Percentiles rank a stretch among this genome's conserved stretches.
Conservation (phyloP, 1,140 invertebrate species). For the Diabrotica undecimpunctata region DNA sequence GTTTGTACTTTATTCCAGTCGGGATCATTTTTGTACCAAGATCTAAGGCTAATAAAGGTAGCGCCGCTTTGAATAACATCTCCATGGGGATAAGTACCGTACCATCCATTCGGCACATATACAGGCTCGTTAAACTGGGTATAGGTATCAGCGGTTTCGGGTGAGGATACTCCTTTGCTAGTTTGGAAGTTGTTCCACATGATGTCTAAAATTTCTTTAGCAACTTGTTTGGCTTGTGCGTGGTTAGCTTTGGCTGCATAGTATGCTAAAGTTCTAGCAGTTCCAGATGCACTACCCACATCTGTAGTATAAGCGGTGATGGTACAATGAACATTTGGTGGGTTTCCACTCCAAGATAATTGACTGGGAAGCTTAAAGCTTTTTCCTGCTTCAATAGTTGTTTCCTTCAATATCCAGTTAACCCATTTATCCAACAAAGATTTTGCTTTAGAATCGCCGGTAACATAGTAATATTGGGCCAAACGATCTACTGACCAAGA, state of each 20-base stretch:
- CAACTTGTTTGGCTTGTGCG: constrained; percentile 13
- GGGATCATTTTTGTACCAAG: constrained; percentile 26
- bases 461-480: constrained; percentile 31
- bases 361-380: constrained; percentile 21
- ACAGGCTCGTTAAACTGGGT: constrained; percentile 24
- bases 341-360: constrained; percentile 22
- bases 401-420: constrained; percentile 17
- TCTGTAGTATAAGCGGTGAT: constrained; percentile 15
- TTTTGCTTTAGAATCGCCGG: constrained; percentile 27
- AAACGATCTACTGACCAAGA: constrained; percentile 29
- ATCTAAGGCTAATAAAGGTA: constrained; percentile 21
- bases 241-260: constrained; percentile 25
- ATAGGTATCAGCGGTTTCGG: constrained; percentile 10
- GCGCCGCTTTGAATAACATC: constrained; percentile 14
- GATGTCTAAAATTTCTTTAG: constrained; percentile 22
- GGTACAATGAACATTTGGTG: constrained; percentile 23
- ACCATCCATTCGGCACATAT: constrained; percentile 26
- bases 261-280: constrained; percentile 23
- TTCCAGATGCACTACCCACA: constrained; percentile 21
- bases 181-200: constrained; percentile 19
- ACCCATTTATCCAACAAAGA: constrained; percentile 24
- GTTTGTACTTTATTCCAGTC: constrained; percentile 22
- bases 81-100: constrained; percentile 24
- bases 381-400: constrained; percentile 15
- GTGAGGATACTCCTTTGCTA: constrained; percentile 21